Evolutionary conservation across 2,888 invertebrate genomes (phyloP), one percentile per base, ranked within the genome.

Genomic region (Orthonevra nobilis): DNA sequence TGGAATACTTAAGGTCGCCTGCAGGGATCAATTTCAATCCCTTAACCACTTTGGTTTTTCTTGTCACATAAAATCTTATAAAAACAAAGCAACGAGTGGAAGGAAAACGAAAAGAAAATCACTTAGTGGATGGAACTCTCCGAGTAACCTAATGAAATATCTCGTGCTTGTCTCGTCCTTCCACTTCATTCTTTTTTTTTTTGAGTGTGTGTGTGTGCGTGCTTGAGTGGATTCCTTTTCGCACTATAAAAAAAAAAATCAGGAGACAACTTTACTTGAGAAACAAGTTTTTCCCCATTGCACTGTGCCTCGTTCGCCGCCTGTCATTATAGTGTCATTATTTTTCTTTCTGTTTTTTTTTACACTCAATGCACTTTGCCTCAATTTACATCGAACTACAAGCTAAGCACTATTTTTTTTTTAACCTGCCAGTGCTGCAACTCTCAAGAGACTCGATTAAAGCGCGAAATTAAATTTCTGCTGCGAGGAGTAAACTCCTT

Each of bases 351-450:
- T n/a, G n/a, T n/a, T n/a, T n/a, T n/a, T n/a, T n/a, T n/a, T n/a
- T n/a, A n/a, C n/a, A n/a, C n/a, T 28, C 32, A 70, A 72, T 72
- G 77, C 77, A 72, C 61, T 72, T 72, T 17, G 34, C 30, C 54
- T 72, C 60, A 72, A 72, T 79, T 72, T 79, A 72, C 72, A 60
- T 72, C 61, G 69, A 64, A 56, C n/a, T n/a, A n/a, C n/a, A n/a
- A n/a, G n/a, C n/a, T n/a, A n/a, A n/a, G n/a, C n/a, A 58, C 58
- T 30, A 28, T 17, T 5, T 15, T 7, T 44, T 2, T 3, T 3
- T 15, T n/a, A 15, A 19, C 23, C n/a, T n/a, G 7, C 26, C 26
- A 12, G 15, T n/a, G 26, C 19, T 61, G 3, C 5, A 9, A 15
- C 3, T 32, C 10, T 9, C n/a, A 14, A 48, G 36, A n/a, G n/a